Base-by-base conservation (phyloP, 2,888 invertebrate species). In the Anthrax anthrax region DNA sequence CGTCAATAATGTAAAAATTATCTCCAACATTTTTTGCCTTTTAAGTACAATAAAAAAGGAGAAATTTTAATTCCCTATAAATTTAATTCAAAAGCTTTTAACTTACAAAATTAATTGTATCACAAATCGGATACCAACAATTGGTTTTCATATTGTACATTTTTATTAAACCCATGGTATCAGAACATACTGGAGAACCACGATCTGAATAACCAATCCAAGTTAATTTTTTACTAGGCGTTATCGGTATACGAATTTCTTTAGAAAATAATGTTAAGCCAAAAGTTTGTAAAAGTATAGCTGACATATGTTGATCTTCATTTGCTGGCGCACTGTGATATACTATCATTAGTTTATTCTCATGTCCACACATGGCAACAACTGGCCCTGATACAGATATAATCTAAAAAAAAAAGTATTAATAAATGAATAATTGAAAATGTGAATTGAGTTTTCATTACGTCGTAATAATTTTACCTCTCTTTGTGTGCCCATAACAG, bases 131-230 rank as follows among this genome's bases (percentile, higher is more conserved):
- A 59, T 81, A 74, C 95, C 95, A 95, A 6, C 79, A 69, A 37
- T 76, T 77, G 44, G 80, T 78, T 47, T 77, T 70, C 18, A 75
- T 69, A 52, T 81, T 79, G 55, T 84, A 79, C 56, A 92, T 65
- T 46, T 82, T 74, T 29, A 95, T 61, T 43, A 81, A 63, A 0
- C 94, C 94, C 36, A 76, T 72, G 6, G 80, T 80, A 68, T 96
- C 95, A 60, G 77, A 74, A 17, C 80, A 71, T 27, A 79, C 76
- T 0, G 90, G 85, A 1, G 89, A 83, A 0, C 90, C 89, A 49
- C 77, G 76, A 61, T 89, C 90, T 0, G 84, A 78, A 54, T 84
- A 80, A 16, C 84, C 95, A 54, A 84, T 55, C 90, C 90, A 91
- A 34, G 72, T 64, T 29, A 90, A 65, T 52, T 75, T 76, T 16